phyloP scores from a whole-genome alignment of 2,797 vertebrate genomes.

The Gymnopithys bicolor region DNA sequence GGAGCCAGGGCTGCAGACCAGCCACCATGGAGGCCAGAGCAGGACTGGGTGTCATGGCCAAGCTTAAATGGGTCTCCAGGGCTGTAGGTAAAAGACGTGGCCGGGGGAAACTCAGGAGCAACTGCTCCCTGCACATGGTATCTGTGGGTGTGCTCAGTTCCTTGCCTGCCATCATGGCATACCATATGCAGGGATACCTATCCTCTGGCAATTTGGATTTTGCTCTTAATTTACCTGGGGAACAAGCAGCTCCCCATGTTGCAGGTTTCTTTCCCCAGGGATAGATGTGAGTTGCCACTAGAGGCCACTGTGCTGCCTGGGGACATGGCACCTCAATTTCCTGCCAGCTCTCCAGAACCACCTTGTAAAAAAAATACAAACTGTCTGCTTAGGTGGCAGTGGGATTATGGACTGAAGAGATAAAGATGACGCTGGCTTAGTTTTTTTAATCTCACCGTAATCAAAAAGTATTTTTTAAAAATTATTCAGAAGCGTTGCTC shows the following conservation, averaged over 20 bases:
- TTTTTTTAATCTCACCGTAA: background rate
- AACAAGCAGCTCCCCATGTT: background rate
- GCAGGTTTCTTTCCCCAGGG: background rate
- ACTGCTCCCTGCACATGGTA: background rate
- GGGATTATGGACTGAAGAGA: fast-evolving
- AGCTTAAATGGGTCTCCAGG: background rate
- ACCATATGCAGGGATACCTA: fast-evolving
- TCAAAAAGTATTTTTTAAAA: background rate
- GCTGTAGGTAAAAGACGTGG: fast-evolving
- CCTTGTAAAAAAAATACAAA: background rate
- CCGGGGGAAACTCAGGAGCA: background rate
- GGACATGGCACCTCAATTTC: background rate
- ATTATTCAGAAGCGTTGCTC: background rate
- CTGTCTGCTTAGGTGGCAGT: background rate
- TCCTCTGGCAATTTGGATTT: background rate
- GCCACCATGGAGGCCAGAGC: fast-evolving
- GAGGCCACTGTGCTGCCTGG: background rate
- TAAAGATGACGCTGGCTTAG: background rate
- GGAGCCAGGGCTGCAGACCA: background rate
- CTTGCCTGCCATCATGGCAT: background rate
- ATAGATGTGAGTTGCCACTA: background rate
- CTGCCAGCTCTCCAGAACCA: background rate
- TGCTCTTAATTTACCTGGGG: background rate
- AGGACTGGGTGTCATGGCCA: background rate
- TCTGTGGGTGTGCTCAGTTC: background rate